Percentiles rank a stretch among this genome's conserved stretches.
phyloP scores from a whole-genome alignment of 2,797 vertebrate species.

The Neoniphon sammara region DNA sequence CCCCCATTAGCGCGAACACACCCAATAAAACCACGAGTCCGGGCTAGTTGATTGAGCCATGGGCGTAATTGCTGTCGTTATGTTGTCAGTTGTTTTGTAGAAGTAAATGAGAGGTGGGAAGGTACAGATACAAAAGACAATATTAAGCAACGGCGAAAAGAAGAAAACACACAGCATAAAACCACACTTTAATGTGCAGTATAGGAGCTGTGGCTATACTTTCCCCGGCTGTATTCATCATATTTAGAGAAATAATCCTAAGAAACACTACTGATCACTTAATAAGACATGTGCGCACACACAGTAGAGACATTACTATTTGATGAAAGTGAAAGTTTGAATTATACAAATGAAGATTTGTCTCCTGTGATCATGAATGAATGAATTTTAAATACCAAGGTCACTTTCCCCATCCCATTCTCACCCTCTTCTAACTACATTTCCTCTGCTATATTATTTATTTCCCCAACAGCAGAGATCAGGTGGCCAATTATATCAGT shows the following conservation, averaged over 20 bases:
- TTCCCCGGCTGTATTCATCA: background rate
- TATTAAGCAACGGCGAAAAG: constrained; percentile 11
- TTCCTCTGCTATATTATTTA: background rate
- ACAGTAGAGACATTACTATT: too few relatives aligned
- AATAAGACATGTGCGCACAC: too few relatives aligned
- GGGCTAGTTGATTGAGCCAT: constrained; percentile 34
- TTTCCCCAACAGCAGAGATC: too few relatives aligned
- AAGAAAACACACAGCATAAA: constrained; percentile 16
- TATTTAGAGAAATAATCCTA: background rate
- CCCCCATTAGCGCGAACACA: constrained; percentile 32
- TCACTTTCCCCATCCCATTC: too few relatives aligned
- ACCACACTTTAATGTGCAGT: background rate
- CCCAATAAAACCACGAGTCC: constrained; percentile 52
- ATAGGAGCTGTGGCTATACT: background rate
- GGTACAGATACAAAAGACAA: constrained; percentile 8
- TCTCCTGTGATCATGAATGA: too few relatives aligned
- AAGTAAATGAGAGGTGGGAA: constrained; percentile 14
- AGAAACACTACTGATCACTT: too few relatives aligned
- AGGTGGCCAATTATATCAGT: too few relatives aligned
- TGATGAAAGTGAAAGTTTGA: too few relatives aligned
- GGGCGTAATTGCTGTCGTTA: constrained; percentile 65
- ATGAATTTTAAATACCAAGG: too few relatives aligned
- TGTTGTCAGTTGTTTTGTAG: constrained; percentile 45
- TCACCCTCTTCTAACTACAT: too few relatives aligned
- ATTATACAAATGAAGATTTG: too few relatives aligned